Base-by-base conservation (phyloP, 1,140 invertebrate species). In the Wiebesia pumilae region DNA sequence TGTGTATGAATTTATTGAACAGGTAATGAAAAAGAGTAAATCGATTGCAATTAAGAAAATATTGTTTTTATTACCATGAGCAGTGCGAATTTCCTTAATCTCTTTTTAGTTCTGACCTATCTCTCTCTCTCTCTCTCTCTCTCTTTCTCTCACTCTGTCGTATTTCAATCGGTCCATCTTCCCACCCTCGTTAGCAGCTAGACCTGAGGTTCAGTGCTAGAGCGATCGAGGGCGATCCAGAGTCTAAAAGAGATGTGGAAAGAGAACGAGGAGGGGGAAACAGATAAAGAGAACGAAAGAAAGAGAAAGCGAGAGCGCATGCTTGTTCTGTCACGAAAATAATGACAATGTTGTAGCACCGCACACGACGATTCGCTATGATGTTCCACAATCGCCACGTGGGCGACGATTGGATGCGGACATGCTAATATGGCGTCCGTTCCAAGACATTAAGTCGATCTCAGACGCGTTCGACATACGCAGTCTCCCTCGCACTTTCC, bases 381-480 rank as follows among this genome's bases (percentile, higher is more conserved):
- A 91, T 89, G 88, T 88, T 65, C 54, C 89, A 90, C 89, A 54
- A 38, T 43, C 65, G 83, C 90, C 93, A 94, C 93, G 93, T 93
- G 93, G 90, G 90, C 90, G 89, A 91, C 91, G 91, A 94, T 94
- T 94, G 92, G 93, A 92, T 87, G 90, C 92, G 92, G 92, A 93
- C 91, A 94, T 94, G 93, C 91, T 94, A 94, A 94, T 93, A 93
- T 91, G 90, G 90, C 92, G 91, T 92, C 91, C 93, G 93, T 94
- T 93, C 92, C 93, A 90, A 93, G 91, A 93, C 93, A 94, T 94
- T 94, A 93, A 93, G 79, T 91, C 83, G 79, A 86, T 86, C 85
- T 82, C 58, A 30, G 77, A 62, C 33, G 77, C 30, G 73, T 65
- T 62, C 54, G 33, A 65, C 33, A 80, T 80, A 62, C 78, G 51